Base-by-base conservation (phyloP, 2,113 vertebrate genomes). In the Furnarius figulus region DNA sequence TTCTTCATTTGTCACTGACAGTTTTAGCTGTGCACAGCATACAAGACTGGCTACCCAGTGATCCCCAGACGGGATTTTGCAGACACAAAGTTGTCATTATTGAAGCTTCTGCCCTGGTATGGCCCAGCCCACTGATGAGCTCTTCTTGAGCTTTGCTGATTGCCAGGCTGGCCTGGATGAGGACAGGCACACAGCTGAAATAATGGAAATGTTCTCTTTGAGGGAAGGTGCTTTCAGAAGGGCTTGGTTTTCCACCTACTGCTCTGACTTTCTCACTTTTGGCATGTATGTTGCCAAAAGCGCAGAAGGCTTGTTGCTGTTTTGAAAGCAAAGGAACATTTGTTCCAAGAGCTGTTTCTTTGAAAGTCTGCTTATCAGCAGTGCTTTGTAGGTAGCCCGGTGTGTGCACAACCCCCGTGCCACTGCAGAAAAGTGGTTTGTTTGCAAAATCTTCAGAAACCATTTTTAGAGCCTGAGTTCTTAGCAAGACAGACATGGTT, bases 11-110 rank as follows among this genome's bases (percentile, higher is more conserved):
- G 25, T 31, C 68, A 8, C 31, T 55, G 39, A 17, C 30, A 3
- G 1, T 46, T 83, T 73, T n/a, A 42, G 12, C 31, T 22, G 27
- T 39, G 42, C 21, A 3, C 2, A 8, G 3, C 3, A 9, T 31
- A 9, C 0, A 1, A 63, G 56, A 28, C 27, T 2, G 4, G 33
- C 44, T 3, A 1, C 2, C 2, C 20, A 3, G 31, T 9, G 12
- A 9, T 27, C n/a, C 5, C 28, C 53, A 24, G 19, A 39, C n/a
- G 3, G 6, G 40, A 10, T 27, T 53, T 72, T 27, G 23, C 30
- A 50, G 63, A 71, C 13, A 14, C 37, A 35, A 59, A 72, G 58
- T 10, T 72, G 13, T 44, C 35, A 15, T 23, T 8, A 0, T 22
- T 4, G 15, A 22, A 82, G 23, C 33, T 87, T 59, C 56, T 87